Conservation (phyloP, 2,113 vertebrate genomes). For the Acrocephalus kingi region DNA sequence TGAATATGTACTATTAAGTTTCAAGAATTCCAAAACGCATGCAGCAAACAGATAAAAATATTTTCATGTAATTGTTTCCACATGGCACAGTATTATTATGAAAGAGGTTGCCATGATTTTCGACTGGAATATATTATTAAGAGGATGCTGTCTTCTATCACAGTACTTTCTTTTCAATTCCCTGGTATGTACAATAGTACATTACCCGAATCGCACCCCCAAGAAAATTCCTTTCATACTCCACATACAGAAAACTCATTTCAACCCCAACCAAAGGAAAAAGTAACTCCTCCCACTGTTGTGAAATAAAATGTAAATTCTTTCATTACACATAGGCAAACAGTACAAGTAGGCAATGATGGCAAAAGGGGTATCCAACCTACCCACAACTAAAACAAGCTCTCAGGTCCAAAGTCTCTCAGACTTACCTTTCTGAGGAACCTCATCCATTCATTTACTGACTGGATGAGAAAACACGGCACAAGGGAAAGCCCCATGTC, state of each 20-base stretch:
- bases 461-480: background rate
- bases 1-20: background rate
- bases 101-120: background rate
- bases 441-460: background rate
- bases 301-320: background rate
- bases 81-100: background rate
- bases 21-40: background rate
- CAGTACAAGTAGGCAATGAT: background rate
- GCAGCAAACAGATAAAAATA: background rate
- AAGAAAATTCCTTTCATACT: background rate
- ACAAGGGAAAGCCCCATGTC: background rate
- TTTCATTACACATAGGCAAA: background rate
- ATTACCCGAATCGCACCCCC: background rate
- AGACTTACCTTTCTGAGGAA: background rate
- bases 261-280: background rate
- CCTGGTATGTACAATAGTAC: background rate
- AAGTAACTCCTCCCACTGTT: background rate
- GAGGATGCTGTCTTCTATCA: background rate
- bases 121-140: background rate
- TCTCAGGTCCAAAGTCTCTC: background rate
- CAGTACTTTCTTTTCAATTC: background rate
- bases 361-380: background rate
- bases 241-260: background rate
- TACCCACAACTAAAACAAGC: background rate
- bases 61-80: background rate